Conservation (phyloP, 2,888 invertebrate genomes). For the Lissocephala sabroskyi region DNA sequence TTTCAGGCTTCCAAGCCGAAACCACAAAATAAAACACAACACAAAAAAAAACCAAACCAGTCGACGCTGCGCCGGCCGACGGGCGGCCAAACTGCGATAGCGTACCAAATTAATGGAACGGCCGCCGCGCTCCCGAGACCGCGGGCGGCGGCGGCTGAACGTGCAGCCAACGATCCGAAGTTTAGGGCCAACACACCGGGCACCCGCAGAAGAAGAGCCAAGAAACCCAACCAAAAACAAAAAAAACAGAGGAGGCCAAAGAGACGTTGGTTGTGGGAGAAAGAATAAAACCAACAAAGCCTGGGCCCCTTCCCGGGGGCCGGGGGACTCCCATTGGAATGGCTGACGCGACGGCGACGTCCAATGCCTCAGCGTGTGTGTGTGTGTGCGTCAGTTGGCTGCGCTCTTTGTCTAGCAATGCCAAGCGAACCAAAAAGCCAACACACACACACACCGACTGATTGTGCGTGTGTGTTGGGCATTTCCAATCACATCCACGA, state of each 20-base stretch:
- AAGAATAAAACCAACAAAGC: conserved; percentile 63
- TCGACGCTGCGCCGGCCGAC: no score
- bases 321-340: conserved; percentile 58
- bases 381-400: conserved; percentile 19
- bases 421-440: conserved; percentile 30
- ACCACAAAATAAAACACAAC: no score
- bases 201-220: conserved; percentile 29
- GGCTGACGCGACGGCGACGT: conserved; percentile 35
- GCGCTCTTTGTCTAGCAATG: conserved; percentile 55
- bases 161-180: conserved; percentile 8
- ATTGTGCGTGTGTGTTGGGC: not conserved
- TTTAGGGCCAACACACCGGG: conserved; percentile 13
- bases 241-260: conserved; percentile 26
- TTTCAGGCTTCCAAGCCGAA: conserved; percentile 50
- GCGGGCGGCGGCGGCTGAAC: conserved; percentile 27
- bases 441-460: conserved; percentile 19
- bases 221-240: conserved; percentile 34
- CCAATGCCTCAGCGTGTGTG: conserved; percentile 17
- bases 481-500: conserved; percentile 47
- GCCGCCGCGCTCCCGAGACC: no score
- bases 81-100: conserved; percentile 54
- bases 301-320: no score
- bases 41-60: no score
- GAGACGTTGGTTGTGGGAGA: conserved; percentile 55
- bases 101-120: conserved; percentile 61